Conservation (phyloP, 2,888 invertebrate species). For the Slavum lentiscoides region DNA sequence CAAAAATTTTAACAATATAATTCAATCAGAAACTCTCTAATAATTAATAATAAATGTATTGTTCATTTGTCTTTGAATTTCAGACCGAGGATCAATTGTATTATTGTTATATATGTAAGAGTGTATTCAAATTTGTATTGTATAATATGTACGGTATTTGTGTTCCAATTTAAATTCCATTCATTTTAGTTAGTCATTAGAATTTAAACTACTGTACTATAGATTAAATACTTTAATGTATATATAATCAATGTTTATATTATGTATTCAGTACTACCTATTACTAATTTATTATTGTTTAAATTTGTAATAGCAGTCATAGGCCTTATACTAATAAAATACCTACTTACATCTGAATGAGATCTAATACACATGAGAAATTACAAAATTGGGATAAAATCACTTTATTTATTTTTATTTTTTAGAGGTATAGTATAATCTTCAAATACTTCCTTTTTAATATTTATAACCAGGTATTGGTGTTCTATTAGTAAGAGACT, state of each 20-base stretch:
- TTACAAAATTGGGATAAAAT: not conserved
- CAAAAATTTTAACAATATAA: too few species aligned
- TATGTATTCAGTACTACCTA: not conserved
- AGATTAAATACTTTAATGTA: constrained; percentile 21
- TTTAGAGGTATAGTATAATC: not conserved
- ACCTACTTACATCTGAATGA: not conserved
- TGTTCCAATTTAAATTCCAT: constrained; percentile 49
- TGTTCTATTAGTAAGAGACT: too few species aligned
- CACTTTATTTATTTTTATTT: not conserved
- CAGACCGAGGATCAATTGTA: not conserved
- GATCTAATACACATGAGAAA: not conserved
- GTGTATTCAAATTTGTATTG: constrained; percentile 15
- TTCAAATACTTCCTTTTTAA: too few species aligned
- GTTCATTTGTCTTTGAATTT: not conserved
- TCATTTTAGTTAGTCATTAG: constrained; percentile 43
- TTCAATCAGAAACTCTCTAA: too few species aligned
- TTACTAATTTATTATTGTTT: too few species aligned
- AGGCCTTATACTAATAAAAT: too few species aligned
- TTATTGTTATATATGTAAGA: constrained; percentile 16
- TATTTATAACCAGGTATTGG: too few species aligned
- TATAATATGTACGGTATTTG: constrained; percentile 44
- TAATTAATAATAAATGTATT: not conserved
- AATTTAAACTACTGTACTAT: constrained; percentile 32
- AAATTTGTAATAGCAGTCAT: not conserved
- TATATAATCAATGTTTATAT: constrained; percentile 17